Percentiles rank a stretch among this genome's conserved stretches.
phyloP scores from a whole-genome alignment of 2,113 vertebrate genomes.

The Eurystomus gularis region DNA sequence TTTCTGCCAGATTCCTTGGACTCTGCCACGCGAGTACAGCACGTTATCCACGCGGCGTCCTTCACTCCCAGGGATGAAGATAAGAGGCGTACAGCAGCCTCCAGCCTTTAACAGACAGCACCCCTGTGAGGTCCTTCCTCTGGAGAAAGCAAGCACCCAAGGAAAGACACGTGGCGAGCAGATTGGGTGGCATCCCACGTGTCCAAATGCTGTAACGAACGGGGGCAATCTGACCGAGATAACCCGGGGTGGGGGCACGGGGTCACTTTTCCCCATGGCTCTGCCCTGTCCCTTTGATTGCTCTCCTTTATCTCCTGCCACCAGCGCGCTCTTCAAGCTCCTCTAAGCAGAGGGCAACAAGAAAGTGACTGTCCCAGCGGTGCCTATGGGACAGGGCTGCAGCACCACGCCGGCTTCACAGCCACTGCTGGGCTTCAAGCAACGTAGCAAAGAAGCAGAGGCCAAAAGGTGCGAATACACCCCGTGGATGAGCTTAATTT shows the following conservation, averaged over 20 bases:
- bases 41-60: not conserved
- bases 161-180: not conserved
- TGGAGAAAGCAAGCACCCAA: not conserved
- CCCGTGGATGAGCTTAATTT: not conserved
- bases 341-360: no score
- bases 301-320: not conserved
- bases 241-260: no score
- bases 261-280: not conserved
- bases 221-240: fast-evolving
- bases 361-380: no score
- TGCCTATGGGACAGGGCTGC: no score
- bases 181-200: not conserved
- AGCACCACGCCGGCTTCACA: no score
- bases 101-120: not conserved
- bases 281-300: not conserved
- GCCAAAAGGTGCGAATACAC: not conserved
- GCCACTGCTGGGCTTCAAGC: not conserved
- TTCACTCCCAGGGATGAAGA: not conserved
- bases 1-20: not conserved
- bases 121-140: not conserved
- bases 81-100: not conserved
- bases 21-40: not conserved
- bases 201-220: not conserved
- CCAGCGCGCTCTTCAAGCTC: fast-evolving
- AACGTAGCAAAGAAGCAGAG: no score